phyloP scores from a whole-genome alignment of 2,113 vertebrate species.

The Reinhardtius hippoglossoides region DNA sequence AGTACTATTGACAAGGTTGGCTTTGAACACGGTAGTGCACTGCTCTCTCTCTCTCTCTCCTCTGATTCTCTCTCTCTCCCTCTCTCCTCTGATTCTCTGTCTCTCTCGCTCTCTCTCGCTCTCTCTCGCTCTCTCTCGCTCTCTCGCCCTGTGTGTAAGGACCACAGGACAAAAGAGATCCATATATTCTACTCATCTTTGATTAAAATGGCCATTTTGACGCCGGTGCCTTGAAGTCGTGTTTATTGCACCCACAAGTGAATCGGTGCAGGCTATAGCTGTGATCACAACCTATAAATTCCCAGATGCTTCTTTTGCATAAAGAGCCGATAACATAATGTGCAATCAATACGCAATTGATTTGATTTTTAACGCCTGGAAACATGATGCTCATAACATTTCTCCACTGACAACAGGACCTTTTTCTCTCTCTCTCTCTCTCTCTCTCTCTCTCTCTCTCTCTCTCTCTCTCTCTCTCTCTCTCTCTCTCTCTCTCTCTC shows the following conservation, averaged over 20 bases:
- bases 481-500: constrained; percentile 3
- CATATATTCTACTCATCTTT: constrained; percentile 63
- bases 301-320: constrained; percentile 22
- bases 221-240: constrained; percentile 48
- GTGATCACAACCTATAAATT: constrained; percentile 51
- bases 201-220: constrained; percentile 62
- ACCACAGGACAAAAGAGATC: constrained; percentile 54
- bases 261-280: constrained; percentile 42
- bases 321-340: constrained; percentile 44
- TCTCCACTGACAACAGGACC: constrained; percentile 66
- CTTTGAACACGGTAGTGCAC: constrained; percentile 80
- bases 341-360: constrained; percentile 48
- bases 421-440: constrained; percentile 19
- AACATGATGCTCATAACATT: constrained; percentile 58
- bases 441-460: constrained; percentile 13
- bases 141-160: constrained; percentile 40
- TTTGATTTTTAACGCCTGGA: constrained; percentile 34
- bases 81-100: constrained; percentile 4
- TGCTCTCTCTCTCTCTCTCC: constrained; percentile 45
- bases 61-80: neutral
- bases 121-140: constrained; percentile 13
- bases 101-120: constrained; percentile 19
- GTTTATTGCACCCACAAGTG: constrained; percentile 36
- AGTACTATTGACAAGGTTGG: constrained; percentile 83
- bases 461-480: constrained; percentile 1